Evolutionary conservation across 30 jellyfish, hydroid and myxozoan species (phyloP).

Genomic region (Clytia hemisphaerica): DNA sequence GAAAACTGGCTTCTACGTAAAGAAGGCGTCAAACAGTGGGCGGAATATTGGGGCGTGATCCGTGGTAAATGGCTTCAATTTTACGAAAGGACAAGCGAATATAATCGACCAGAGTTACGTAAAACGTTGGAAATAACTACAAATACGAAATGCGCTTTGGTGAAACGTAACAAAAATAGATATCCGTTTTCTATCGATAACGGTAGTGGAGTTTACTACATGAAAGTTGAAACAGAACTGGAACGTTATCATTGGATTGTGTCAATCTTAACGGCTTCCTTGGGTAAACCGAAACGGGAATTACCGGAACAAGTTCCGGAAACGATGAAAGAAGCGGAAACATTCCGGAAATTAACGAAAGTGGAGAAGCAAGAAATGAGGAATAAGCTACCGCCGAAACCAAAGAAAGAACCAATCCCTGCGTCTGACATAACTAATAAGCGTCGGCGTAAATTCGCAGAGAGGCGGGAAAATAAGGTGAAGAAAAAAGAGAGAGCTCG

Average conservation of each 20-base stretch:
- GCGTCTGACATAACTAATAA: slow-evolving; percentile 5
- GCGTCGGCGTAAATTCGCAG: slow-evolving; percentile 30
- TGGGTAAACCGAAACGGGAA: slow-evolving; percentile 56
- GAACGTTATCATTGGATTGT: slow-evolving; percentile 88
- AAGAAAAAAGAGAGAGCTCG: not conserved
- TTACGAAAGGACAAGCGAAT: slow-evolving; percentile 38
- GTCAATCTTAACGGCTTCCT: slow-evolving; percentile 59
- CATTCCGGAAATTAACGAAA: slow-evolving; percentile 53
- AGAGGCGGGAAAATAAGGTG: not conserved
- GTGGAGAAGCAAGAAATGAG: slow-evolving; percentile 26
- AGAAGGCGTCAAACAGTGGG: slow-evolving; percentile 86
- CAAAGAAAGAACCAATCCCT: not conserved
- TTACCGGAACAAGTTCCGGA: slow-evolving; percentile 63
- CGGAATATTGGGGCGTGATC: slow-evolving; percentile 73
- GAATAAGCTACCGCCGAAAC: slow-evolving; percentile 27
- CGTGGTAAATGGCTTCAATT: slow-evolving; percentile 89
- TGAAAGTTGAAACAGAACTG: slow-evolving; percentile 86
- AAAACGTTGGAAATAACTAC: slow-evolving; percentile 66
- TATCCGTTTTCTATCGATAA: slow-evolving; percentile 82
- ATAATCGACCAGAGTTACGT: slow-evolving; percentile 37
- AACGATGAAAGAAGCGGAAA: slow-evolving; percentile 41
- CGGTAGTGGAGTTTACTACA: slow-evolving; percentile 71
- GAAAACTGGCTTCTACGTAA: slow-evolving; percentile 73
- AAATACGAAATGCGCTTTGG: slow-evolving; percentile 68
- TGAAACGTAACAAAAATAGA: slow-evolving; percentile 68